Base-by-base conservation (phyloP, 1,140 invertebrate species). In the Drosophila trapezifrons region DNA sequence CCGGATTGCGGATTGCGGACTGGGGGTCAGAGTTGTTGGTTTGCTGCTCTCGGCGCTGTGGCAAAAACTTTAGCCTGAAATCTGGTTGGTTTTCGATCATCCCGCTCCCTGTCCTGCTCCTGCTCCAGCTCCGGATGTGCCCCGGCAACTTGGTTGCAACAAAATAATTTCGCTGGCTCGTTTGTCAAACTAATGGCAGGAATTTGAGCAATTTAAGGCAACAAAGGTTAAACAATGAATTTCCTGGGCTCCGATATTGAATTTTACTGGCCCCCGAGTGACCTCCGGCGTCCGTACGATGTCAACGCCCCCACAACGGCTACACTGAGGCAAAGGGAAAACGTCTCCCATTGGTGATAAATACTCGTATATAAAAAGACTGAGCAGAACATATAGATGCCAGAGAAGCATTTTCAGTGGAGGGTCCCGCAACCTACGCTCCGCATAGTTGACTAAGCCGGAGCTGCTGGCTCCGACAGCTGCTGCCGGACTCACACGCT, bases 181-280 rank as follows among this genome's bases (percentile, higher is more conserved):
- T 86, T 87, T 87, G 80, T 87, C 84, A 89, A 89, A 89, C 84
- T 84, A 89, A 89, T 90, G 85, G 70, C 70, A 78, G 84, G 84
- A 89, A 89, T 89, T 89, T 78, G 73, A 89, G 84, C 84, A 89
- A 89, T 89, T 89, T 89, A 75, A 89, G 83, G 83, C 80, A 87
- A 83, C 84, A 87, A 89, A 87, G 83, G 83, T 89, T 89, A 84
- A 87, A 89, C 84, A 89, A 87, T 89, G 83, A 87, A 87, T 87
- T 83, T 87, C 67, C 79, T 76, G 54, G 55, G 58, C 55, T 67
- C 52, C 78, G 74, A 87, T 89, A 80, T 89, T 83, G 80, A 89
- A 89, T 89, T 86, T 87, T 80, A 58, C 76, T 79, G 63, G 55
- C 40, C 79, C 45, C 38, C 32, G n/a, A 43, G 35, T 52, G 45